Conservation (phyloP, 2,888 invertebrate genomes). For the Aquatica leii region DNA sequence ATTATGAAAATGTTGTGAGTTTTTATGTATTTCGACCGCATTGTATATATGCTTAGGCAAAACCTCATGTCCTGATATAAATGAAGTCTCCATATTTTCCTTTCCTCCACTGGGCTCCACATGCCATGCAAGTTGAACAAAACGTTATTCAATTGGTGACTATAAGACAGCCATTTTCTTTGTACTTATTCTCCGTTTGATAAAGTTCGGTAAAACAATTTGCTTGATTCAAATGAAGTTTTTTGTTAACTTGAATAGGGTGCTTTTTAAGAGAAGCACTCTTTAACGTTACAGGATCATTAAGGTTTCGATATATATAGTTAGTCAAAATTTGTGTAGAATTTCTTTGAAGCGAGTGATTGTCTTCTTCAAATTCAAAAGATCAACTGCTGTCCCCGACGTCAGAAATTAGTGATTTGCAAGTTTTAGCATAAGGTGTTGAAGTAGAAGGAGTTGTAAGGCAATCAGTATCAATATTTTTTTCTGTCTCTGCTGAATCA, state of each 20-base stretch:
- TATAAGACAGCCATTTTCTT: too few relatives aligned
- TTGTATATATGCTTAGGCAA: slow-evolving; percentile 8
- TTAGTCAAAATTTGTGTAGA: too few relatives aligned
- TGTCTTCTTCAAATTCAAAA: too few relatives aligned
- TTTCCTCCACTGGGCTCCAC: slow-evolving; percentile 6
- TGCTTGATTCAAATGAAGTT: neutral
- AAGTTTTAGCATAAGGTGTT: too few relatives aligned
- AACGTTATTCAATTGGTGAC: neutral
- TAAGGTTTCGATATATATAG: neutral
- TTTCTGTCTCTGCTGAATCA: too few relatives aligned
- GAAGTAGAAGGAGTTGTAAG: too few relatives aligned
- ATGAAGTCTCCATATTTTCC: slow-evolving; percentile 8
- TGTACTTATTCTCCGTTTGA: neutral
- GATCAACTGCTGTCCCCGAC: too few relatives aligned
- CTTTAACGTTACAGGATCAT: neutral
- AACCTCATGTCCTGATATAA: slow-evolving; percentile 6
- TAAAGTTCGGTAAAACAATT: slow-evolving; percentile 4
- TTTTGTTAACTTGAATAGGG: neutral
- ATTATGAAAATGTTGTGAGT: neutral
- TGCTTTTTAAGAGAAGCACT: neutral
- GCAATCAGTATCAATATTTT: too few relatives aligned
- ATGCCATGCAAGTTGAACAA: slow-evolving; percentile 7
- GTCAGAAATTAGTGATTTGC: too few relatives aligned
- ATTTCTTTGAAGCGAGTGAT: too few relatives aligned
- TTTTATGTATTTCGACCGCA: neutral